phyloP scores from a whole-genome alignment of 2,888 invertebrate species.

The Chymomyza amoena region DNA sequence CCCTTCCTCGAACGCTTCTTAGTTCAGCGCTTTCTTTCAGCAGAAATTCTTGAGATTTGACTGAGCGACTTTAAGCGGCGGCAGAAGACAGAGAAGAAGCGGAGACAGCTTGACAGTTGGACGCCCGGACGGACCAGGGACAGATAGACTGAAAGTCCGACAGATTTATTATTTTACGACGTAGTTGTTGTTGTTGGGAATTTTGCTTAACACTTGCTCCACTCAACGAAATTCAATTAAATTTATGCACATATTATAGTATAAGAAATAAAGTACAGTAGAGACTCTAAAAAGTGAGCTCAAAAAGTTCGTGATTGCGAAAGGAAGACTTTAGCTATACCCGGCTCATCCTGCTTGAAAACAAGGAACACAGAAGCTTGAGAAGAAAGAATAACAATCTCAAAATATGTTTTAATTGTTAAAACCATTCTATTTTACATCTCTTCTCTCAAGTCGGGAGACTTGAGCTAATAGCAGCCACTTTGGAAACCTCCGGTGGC shows the following conservation, averaged over 20 bases:
- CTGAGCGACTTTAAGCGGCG: neutral
- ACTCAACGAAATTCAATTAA: conserved; percentile 26
- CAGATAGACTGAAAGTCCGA: conserved; percentile 6
- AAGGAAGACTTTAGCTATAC: too few relatives aligned
- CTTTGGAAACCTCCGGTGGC: too few relatives aligned
- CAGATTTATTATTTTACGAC: conserved; percentile 23
- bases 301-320: too few relatives aligned
- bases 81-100: neutral
- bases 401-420: too few relatives aligned
- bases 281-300: too few relatives aligned
- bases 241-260: neutral
- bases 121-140: neutral
- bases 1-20: neutral
- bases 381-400: too few relatives aligned
- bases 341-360: too few relatives aligned
- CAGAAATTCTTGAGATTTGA: neutral
- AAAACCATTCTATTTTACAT: too few relatives aligned
- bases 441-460: too few relatives aligned
- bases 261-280: too few relatives aligned
- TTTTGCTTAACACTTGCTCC: conserved; percentile 5
- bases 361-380: too few relatives aligned
- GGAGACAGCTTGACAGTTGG: neutral
- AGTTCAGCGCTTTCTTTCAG: neutral
- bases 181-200: neutral
- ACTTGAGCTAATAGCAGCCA: too few relatives aligned